These are phyloP conservation scores for Apis cerana DNA, from an alignment of 1,140 invertebrate species.

Conservation along the genomic window DNA sequence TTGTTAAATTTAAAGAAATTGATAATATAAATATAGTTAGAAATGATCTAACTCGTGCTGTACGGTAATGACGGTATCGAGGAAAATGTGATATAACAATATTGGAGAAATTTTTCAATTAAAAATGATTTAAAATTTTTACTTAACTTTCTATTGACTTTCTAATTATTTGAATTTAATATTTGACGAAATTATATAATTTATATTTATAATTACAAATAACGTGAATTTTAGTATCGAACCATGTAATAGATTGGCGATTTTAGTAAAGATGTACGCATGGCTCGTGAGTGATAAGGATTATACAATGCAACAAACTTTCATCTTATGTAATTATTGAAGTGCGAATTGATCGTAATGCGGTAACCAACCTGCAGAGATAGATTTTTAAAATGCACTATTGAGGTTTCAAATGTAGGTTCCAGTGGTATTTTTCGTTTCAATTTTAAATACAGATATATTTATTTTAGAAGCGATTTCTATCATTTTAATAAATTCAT, in stretches of 20 bases:
- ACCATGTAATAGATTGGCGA: neutral
- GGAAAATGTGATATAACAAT: too few relatives aligned
- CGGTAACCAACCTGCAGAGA: neutral
- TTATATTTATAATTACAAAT: neutral
- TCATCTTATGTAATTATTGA: conserved; percentile 29
- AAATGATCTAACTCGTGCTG: too few relatives aligned
- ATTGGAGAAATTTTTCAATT: too few relatives aligned
- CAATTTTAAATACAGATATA: neutral
- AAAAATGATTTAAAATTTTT: too few relatives aligned
- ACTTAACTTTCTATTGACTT: too few relatives aligned
- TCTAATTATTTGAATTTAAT: neutral
- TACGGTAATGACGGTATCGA: too few relatives aligned
- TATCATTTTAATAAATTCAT: too few relatives aligned
- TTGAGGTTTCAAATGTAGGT: conserved; percentile 1
- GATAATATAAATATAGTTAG: too few relatives aligned
- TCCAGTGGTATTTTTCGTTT: neutral
- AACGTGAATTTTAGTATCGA: neutral
- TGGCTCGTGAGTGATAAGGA: neutral
- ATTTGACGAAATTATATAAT: neutral
- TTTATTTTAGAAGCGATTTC: too few relatives aligned
- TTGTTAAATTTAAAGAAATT: too few relatives aligned
- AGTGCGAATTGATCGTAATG: conserved; percentile 26
- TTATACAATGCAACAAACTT: neutral
- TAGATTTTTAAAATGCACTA: conserved; percentile 17
- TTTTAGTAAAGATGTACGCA: neutral